phyloP scores from a whole-genome alignment of 2,888 invertebrate genomes.

The Cryptocheilus praepositus region DNA sequence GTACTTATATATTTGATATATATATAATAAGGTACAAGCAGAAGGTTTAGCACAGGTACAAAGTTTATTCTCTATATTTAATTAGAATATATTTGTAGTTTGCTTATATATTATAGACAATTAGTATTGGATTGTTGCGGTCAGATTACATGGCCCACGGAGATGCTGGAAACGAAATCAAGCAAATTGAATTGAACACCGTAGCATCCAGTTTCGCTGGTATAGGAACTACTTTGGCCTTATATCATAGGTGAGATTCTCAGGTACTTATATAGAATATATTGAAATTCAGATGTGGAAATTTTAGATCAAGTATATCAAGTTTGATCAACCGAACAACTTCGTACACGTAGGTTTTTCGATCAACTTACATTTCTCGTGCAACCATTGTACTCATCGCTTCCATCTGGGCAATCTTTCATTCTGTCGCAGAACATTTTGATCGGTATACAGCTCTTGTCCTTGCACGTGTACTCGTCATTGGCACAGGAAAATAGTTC shows the following conservation, averaged over 20 bases:
- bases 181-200: constrained; percentile 98
- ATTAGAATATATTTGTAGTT: not conserved
- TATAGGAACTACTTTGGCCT: constrained; percentile 84
- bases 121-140: constrained; percentile 90
- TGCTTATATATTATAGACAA: constrained; percentile 77
- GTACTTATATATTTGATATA: constrained; percentile 91
- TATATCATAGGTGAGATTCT: constrained; percentile 87
- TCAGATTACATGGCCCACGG: constrained; percentile 93
- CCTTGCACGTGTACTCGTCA: constrained; percentile 61
- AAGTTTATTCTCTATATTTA: constrained; percentile 9
- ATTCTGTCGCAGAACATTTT: constrained; percentile 72
- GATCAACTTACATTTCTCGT: constrained; percentile 50
- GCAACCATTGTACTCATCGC: constrained; percentile 72
- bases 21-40: constrained; percentile 85
- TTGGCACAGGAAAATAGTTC: not conserved
- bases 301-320: too few relatives aligned
- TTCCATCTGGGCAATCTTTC: constrained; percentile 71
- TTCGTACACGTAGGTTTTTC: not conserved
- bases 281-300: not conserved
- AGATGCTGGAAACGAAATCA: constrained; percentile 79
- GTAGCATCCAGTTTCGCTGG: constrained; percentile 97
- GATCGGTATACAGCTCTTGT: constrained; percentile 67
- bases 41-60: constrained; percentile 89
- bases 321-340: too few relatives aligned
- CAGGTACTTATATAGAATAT: constrained; percentile 38